Base-by-base conservation (phyloP, 2,113 vertebrate species). In the Dendrocopos noguchii region DNA sequence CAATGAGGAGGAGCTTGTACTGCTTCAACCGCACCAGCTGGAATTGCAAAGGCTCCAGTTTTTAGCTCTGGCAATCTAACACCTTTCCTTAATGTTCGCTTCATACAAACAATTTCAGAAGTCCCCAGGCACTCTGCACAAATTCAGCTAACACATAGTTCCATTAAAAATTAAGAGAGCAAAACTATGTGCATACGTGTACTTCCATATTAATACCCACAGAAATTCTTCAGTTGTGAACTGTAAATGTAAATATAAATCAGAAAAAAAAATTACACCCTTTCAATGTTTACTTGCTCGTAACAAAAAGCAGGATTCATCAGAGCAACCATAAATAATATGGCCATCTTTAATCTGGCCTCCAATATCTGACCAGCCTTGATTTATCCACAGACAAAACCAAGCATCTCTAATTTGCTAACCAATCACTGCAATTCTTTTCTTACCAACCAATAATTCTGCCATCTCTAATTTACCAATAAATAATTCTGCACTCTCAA, bases 391-490 rank as follows among this genome's bases (percentile, higher is more conserved):
- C 96, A 95, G 96, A 98, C 93, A 96, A 96, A 97, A 96, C 90
- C 95, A 97, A 96, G 95, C 93, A 87, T 93, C 97, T 97, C 97
- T 98, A 97, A 97, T 98, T 97, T 96, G 95, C 96, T 96, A 97
- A 96, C 97, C 97, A 97, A 96, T 97, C 96, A 91, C 96, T 93
- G 94, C 95, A 96, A 97, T 96, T 96, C 96, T 96, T 96, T 96
- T 84, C 95, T 97, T 95, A 22, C 97, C 97, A 97, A 97, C 97
- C 97, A 97, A 98, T 98, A 98, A 98, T 98, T 97, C 98, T 98
- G 97, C 97, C 98, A 97, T 97, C 96, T 98, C 96, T 97, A 98
- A 98, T 98, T 97, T 97, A 95, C 97, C 97, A 97, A 97, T 98
- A 98, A 98, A 98, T 98, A 98, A 98, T 98, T 98, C 97, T 97